Base-by-base conservation (phyloP, 2,113 vertebrate species). In the Marcusenius ussheri region DNA sequence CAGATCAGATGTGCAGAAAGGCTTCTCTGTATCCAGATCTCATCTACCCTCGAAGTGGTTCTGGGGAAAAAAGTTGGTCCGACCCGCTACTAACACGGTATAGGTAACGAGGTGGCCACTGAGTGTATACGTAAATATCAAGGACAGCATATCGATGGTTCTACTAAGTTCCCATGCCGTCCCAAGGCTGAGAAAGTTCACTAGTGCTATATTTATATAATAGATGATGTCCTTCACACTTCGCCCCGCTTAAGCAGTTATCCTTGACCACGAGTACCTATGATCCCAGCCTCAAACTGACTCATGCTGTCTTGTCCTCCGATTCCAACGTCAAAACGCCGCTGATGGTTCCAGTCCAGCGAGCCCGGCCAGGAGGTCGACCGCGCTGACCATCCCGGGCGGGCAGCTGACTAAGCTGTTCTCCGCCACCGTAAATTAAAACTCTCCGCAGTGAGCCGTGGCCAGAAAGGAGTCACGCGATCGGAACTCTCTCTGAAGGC, bases 321-420 rank as follows among this genome's bases (percentile, higher is more conserved):
- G n/a, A 31, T 10, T 31, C 62, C 62, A 13, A 70, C 62, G 62
- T 70, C 62, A 70, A 31, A 70, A 31, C 27, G n/a, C 3, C 35
- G 2, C 77, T 83, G 77, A 39, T 45, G 39, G 21, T 80, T 80
- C 31, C 35, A 80, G 74, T 84, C 42, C 83, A 84, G 45, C 0
- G 45, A 45, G 35, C 42, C 39, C 21, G 83, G 39, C 83, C 83
- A 46, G 42, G 45, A 45, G 80, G 80, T 24, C 7, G 19, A 24
- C 80, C 24, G 15, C 39, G 42, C 80, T 83, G 39, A 83, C 80
- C 45, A 46, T 46, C 21, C 39, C 39, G 0, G 70, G 70, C 70
- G 19, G 80, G 80, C 77, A 21, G 80, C 80, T 83, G 80, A 83
- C 80, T 83, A 83, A 83, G 80, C 39, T 83, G 6, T 83, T 39